Percentiles rank a stretch among this genome's conserved stretches.
Conservation (phyloP, 2,113 vertebrate genomes). For the Campylomormyrus tamandua region DNA sequence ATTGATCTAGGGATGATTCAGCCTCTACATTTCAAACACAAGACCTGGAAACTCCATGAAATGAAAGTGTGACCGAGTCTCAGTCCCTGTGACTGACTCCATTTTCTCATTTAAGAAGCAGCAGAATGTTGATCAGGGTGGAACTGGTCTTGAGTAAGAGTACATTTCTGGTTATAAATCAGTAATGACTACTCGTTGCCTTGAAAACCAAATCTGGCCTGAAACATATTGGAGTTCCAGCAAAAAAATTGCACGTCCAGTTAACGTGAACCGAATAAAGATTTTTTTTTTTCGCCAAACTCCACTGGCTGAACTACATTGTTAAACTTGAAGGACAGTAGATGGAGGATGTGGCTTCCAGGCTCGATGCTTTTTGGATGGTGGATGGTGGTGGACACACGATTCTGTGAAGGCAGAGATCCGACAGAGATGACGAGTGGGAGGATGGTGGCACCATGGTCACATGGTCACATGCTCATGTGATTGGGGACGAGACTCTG, state of each 20-base stretch:
- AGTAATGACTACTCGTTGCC: not conserved
- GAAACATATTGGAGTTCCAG: not conserved
- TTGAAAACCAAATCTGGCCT: not conserved
- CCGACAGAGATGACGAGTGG: not conserved
- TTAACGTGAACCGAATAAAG: not conserved
- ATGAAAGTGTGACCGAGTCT: not conserved
- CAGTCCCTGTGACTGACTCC: not conserved
- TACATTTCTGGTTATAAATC: not conserved
- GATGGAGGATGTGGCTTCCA: not conserved
- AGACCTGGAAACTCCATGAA: not conserved
- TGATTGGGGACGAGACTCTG: not conserved
- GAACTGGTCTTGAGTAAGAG: not conserved
- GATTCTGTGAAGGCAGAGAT: not conserved
- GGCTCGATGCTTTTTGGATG: not conserved
- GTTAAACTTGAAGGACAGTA: not conserved
- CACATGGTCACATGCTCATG: not conserved
- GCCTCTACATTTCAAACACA: slow-evolving; percentile 6
- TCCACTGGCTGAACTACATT: not conserved
- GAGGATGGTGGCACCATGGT: not conserved
- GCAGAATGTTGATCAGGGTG: not conserved
- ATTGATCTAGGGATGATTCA: not conserved
- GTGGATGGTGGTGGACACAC: not conserved
- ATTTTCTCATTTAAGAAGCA: not conserved
- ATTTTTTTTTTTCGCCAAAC: not conserved
- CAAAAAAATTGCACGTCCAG: not conserved